Evolutionary conservation across 1,140 invertebrate genomes (phyloP).

Genomic region (Lutraria rhynchaena): DNA sequence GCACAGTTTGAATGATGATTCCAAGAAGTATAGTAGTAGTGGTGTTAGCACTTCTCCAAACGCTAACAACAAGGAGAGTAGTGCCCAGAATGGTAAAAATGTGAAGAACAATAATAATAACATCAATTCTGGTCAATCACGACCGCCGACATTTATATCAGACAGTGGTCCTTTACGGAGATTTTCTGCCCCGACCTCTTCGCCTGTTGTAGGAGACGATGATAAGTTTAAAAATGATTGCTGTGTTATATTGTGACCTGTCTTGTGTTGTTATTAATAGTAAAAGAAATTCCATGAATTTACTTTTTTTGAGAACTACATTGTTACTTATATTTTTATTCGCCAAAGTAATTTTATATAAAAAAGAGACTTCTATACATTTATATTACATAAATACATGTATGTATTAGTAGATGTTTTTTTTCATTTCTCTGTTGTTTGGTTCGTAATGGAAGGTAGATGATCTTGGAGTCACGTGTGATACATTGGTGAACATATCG

Average conservation of each 20-base stretch:
- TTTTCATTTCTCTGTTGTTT: no score
- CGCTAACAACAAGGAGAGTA: constrained; percentile 4
- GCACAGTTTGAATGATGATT: constrained; percentile 40
- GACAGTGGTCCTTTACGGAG: constrained; percentile 51
- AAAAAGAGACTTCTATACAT: background rate
- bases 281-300: constrained; percentile 24
- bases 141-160: constrained; percentile 44
- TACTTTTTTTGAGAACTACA: constrained; percentile 1
- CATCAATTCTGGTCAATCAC: constrained; percentile 8
- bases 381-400: constrained; percentile 22
- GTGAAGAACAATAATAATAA: constrained; percentile 51
- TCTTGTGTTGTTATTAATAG: background rate
- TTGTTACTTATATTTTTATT: constrained; percentile 47
- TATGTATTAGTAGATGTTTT: constrained; percentile 9
- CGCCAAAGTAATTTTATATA: constrained; percentile 43
- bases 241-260: constrained; percentile 52
- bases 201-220: constrained; percentile 52
- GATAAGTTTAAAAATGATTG: constrained; percentile 57
- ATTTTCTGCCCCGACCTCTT: constrained; percentile 38
- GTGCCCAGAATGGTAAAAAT: constrained; percentile 44
- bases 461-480: no score
- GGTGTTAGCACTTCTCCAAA: background rate
- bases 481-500: no score
- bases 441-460: no score
- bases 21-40: constrained; percentile 33